A percentile compares a stretch with the other conserved stretches of the same genome.
Evolutionary conservation across 2,113 vertebrate species (phyloP).

Genomic region (Meriones unguiculatus): DNA sequence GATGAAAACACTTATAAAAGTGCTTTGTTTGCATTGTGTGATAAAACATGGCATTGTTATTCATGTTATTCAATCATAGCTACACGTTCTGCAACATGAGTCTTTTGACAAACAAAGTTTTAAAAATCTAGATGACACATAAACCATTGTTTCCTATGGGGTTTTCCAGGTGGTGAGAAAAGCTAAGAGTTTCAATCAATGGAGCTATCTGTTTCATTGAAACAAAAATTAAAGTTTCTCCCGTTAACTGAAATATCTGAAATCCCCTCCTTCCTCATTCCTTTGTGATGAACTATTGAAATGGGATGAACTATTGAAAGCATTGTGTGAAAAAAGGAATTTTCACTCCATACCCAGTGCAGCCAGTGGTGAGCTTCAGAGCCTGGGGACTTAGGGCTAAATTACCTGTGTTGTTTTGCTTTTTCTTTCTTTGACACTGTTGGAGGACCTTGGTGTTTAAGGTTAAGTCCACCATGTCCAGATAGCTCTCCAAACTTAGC

Average conservation of each 20-base stretch:
- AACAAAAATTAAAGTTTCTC: conserved; percentile 15
- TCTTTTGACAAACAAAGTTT: not conserved
- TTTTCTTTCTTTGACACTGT: no score
- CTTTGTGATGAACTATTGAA: not conserved
- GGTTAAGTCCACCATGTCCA: no score
- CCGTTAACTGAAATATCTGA: conserved; percentile 28
- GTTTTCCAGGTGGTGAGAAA: conserved; percentile 44
- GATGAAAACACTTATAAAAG: not conserved
- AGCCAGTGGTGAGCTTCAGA: not conserved
- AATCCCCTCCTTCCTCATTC: conserved; percentile 23
- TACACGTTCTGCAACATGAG: conserved; percentile 5
- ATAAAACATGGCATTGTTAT: not conserved
- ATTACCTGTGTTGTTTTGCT: not conserved
- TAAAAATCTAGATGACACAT: not conserved
- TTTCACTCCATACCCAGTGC: not conserved
- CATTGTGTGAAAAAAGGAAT: not conserved
- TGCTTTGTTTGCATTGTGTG: not conserved
- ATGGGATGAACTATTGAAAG: conserved; percentile 15
- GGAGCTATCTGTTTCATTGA: conserved; percentile 14
- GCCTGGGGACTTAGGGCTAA: not conserved
- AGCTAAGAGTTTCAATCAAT: not conserved
- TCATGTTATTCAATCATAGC: not conserved
- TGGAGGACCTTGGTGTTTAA: no score
- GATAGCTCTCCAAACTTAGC: no score
- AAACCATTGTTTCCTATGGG: conserved; percentile 5